These are phyloP conservation scores for Loris lydekkerianus DNA, from an alignment of 2,797 vertebrate genomes.

Conservation along the genomic window DNA sequence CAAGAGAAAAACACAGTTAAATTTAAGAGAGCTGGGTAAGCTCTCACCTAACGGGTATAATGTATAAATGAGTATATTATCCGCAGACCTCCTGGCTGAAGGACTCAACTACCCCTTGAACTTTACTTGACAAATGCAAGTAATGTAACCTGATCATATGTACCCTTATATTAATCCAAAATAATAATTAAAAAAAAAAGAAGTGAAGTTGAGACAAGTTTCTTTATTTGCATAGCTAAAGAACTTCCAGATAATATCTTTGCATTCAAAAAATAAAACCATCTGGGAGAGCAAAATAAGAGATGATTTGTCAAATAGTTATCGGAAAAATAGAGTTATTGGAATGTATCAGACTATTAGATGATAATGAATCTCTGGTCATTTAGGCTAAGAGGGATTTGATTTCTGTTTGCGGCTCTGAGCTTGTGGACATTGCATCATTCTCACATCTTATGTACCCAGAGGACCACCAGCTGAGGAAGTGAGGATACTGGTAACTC, in stretches of 20 bases:
- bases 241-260: not conserved
- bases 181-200: not conserved
- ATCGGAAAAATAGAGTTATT: slow-evolving; percentile 36
- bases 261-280: not conserved
- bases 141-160: too few species aligned
- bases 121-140: too few species aligned
- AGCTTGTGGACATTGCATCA: not conserved
- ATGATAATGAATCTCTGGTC: not conserved
- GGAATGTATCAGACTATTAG: not conserved
- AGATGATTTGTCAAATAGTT: not conserved
- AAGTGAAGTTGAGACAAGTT: not conserved
- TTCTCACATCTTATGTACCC: not conserved
- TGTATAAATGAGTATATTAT: too few species aligned
- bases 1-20: too few species aligned
- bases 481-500: not conserved
- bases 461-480: not conserved
- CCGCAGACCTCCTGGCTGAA: too few species aligned
- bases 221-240: not conserved
- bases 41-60: too few species aligned
- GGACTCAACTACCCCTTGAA: too few species aligned
- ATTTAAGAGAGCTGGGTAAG: too few species aligned
- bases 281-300: not conserved
- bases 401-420: slow-evolving; percentile 8
- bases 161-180: too few species aligned
- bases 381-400: not conserved